phyloP scores from a whole-genome alignment of 2,888 invertebrate species.

The Eilema griseolum region DNA sequence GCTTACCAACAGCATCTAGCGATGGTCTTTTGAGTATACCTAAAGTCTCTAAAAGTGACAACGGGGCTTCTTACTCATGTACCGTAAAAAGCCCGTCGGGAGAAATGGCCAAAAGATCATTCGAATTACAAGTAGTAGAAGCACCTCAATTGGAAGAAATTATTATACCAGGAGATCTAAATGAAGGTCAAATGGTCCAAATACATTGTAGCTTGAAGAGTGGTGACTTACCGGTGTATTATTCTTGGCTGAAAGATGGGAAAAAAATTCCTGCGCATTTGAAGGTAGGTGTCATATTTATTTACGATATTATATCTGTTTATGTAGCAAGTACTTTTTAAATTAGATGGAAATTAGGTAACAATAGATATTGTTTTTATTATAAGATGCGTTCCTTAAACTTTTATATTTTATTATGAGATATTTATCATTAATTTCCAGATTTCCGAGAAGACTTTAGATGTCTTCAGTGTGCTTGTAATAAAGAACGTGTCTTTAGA shows the following conservation, averaged over 20 bases:
- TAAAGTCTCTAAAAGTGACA: conserved; percentile 88
- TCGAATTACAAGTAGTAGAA: conserved; percentile 90
- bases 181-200: conserved; percentile 94
- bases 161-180: conserved; percentile 91
- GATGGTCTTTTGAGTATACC: conserved; percentile 88
- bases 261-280: conserved; percentile 88
- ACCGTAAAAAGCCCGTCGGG: conserved; percentile 91
- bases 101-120: conserved; percentile 91
- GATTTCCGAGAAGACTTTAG: conserved; percentile 88
- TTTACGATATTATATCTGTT: neutral
- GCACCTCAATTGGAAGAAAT: conserved; percentile 95
- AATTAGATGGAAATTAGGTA: neutral
- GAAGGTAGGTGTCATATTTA: conserved; percentile 73
- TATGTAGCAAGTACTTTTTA: neutral
- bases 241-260: conserved; percentile 90
- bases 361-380: too few species aligned
- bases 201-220: conserved; percentile 93
- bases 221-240: conserved; percentile 91
- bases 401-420: neutral
- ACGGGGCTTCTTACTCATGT: conserved; percentile 93
- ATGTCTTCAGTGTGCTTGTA: conserved; percentile 90
- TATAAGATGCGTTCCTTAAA: neutral
- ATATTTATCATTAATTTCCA: conserved; percentile 14
- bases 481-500: conserved; percentile 91
- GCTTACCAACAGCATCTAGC: conserved; percentile 61